A percentile compares a stretch with the other conserved stretches of the same genome.
Conservation (phyloP, 2,888 invertebrate species). For the Noctua janthe region DNA sequence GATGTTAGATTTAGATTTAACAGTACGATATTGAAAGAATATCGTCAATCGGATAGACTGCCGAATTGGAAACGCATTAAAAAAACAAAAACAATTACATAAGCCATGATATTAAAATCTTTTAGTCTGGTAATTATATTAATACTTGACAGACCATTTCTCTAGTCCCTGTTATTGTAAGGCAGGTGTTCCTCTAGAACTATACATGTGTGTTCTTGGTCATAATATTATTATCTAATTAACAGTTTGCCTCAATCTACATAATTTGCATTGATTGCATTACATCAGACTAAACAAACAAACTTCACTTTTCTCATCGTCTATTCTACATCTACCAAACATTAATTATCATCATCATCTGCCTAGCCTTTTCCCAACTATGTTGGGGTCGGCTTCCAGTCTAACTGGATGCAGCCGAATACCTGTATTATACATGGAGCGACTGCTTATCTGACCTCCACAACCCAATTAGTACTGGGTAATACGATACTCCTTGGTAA, state of each 20-base stretch:
- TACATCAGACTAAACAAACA: neutral
- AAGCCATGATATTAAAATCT: neutral
- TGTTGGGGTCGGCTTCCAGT: no score
- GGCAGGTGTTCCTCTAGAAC: neutral
- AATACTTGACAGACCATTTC: neutral
- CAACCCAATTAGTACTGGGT: no score
- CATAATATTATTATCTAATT: neutral
- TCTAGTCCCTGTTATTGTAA: no score
- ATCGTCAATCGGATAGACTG: neutral
- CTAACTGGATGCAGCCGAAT: no score
- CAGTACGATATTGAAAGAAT: neutral
- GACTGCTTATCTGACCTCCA: no score
- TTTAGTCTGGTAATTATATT: neutral
- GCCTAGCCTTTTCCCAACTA: no score
- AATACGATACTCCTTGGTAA: no score
- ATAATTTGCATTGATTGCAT: constrained; percentile 2
- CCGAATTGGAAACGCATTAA: neutral
- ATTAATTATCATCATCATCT: neutral
- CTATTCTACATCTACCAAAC: neutral
- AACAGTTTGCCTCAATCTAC: neutral
- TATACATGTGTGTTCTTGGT: neutral
- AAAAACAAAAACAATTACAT: no score
- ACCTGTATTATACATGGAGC: no score
- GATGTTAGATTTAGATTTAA: neutral
- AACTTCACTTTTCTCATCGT: neutral